These are phyloP conservation scores for Neelides sp. DNA, from an alignment of 1,140 invertebrate species.

Conservation along the genomic window DNA sequence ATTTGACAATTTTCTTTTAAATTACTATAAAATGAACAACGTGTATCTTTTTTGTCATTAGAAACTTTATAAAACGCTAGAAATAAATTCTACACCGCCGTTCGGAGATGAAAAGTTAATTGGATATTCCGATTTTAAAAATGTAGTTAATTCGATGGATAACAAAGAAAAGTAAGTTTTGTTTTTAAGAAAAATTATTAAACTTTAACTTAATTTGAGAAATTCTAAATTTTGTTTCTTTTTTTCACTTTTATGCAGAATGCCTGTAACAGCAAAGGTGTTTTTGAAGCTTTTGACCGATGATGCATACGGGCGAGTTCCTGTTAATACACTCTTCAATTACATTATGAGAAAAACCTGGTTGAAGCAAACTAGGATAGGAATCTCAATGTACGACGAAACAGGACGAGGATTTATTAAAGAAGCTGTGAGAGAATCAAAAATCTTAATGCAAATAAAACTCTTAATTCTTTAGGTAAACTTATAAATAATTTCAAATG, in stretches of 20 bases:
- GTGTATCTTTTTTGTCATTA: constrained; percentile 30
- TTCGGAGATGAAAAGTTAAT: constrained; percentile 60
- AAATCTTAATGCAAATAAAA: not conserved
- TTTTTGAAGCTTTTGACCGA: constrained; percentile 74
- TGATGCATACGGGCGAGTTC: constrained; percentile 67
- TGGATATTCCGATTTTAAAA: constrained; percentile 69
- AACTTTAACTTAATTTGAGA: constrained; percentile 1
- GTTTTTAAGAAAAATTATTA: constrained; percentile 2
- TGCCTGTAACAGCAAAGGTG: constrained; percentile 69
- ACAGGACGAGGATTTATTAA: constrained; percentile 81
- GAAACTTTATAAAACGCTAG: constrained; percentile 65
- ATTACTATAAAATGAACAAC: not conserved
- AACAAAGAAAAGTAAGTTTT: constrained; percentile 49
- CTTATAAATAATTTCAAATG: not conserved
- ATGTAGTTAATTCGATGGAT: constrained; percentile 54
- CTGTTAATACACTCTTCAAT: constrained; percentile 75
- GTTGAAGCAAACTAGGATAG: constrained; percentile 84
- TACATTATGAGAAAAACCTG: constrained; percentile 91
- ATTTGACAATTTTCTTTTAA: not conserved
- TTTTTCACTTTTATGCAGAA: constrained; percentile 37
- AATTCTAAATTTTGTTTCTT: not conserved
- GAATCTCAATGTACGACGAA: constrained; percentile 81
- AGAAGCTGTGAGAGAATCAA: constrained; percentile 55
- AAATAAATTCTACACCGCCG: constrained; percentile 61
- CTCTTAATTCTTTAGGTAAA: too few relatives aligned